Evolutionary conservation across 1,140 invertebrate genomes (phyloP).

Genomic region (Trachymyrmex septentrionalis): DNA sequence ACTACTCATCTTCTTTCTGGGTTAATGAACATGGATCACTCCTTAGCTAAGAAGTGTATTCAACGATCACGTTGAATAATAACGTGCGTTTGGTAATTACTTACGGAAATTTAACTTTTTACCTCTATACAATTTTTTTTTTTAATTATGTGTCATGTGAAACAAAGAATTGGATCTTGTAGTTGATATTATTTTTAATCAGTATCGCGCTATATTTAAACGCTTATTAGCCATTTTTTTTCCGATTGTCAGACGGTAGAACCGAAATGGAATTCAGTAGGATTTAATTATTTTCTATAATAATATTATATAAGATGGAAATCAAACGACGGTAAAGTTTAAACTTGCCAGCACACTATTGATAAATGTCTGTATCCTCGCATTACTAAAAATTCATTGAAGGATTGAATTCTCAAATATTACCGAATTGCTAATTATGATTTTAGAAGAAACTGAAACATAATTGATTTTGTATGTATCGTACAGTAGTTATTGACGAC

Average conservation of each 20-base stretch:
- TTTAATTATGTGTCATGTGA: neutral
- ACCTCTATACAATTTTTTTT: no score
- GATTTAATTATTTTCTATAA: neutral
- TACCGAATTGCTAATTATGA: neutral
- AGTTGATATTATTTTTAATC: constrained; percentile 7
- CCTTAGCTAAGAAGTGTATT: neutral
- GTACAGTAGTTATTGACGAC: constrained; percentile 45
- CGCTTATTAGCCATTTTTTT: neutral
- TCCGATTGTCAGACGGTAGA: neutral
- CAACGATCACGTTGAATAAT: neutral
- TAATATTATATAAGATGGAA: neutral
- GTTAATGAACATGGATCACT: neutral
- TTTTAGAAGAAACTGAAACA: neutral
- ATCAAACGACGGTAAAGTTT: neutral
- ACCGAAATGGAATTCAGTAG: neutral
- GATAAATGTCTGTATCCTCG: neutral
- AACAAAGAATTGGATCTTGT: neutral
- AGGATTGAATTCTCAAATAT: neutral
- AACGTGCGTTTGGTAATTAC: neutral
- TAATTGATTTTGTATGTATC: constrained; percentile 32
- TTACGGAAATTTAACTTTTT: neutral
- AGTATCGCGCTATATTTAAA: neutral
- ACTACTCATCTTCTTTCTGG: neutral
- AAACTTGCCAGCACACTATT: neutral
- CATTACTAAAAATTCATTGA: neutral